These are phyloP conservation scores for Ochropacha duplaris DNA, from an alignment of 2,888 invertebrate species.

Conservation along the genomic window DNA sequence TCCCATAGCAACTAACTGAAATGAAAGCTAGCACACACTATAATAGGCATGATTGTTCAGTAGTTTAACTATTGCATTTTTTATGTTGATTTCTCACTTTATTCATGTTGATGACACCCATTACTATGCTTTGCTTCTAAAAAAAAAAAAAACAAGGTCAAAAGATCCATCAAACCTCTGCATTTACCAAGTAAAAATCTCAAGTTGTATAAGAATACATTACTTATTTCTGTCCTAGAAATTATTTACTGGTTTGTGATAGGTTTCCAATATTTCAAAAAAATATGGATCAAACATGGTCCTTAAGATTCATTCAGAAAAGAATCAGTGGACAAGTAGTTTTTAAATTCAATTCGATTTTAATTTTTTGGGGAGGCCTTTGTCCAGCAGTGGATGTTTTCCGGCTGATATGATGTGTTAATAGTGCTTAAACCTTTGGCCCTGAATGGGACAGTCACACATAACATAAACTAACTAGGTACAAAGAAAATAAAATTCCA, in stretches of 20 bases:
- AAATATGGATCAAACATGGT: too few species aligned
- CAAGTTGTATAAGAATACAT: neutral
- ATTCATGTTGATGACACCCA: neutral
- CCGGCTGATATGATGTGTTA: too few species aligned
- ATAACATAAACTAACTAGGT: too few species aligned
- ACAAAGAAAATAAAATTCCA: too few species aligned
- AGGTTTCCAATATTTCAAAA: too few species aligned
- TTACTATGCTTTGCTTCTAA: neutral
- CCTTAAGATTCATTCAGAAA: too few species aligned
- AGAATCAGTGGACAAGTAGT: too few species aligned
- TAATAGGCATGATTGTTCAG: neutral
- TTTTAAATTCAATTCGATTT: too few species aligned
- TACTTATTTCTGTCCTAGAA: neutral
- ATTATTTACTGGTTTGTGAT: neutral
- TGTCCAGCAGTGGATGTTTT: too few species aligned
- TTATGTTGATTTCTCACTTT: neutral
- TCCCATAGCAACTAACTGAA: neutral
- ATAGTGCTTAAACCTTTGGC: too few species aligned
- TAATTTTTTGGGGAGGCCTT: too few species aligned
- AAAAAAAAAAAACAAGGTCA: neutral
- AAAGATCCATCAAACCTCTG: neutral
- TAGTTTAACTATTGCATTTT: neutral
- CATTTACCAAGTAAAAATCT: neutral
- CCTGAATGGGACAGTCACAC: too few species aligned
- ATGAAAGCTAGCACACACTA: neutral